Conservation (phyloP, 2,888 invertebrate species). For the Eudemis profundana region DNA sequence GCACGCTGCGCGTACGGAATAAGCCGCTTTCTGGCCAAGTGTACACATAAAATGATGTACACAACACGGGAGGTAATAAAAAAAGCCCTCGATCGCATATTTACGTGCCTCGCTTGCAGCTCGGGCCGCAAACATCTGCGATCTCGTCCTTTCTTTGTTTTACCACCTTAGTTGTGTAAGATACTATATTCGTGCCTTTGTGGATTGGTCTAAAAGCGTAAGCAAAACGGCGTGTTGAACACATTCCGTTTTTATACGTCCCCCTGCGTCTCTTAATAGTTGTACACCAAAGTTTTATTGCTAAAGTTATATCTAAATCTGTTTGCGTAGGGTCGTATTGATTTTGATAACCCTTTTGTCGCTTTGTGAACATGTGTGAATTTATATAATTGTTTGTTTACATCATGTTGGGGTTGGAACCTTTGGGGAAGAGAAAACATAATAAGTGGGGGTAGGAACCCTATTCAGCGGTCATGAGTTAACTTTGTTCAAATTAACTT, state of each 20-base stretch:
- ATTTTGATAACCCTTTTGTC: slow-evolving; percentile 43
- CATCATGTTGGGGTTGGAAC: background rate
- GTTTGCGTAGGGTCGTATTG: slow-evolving; percentile 51
- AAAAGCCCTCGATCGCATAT: too few relatives aligned
- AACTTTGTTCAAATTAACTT: too few relatives aligned
- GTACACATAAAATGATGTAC: too few relatives aligned
- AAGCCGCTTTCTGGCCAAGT: too few relatives aligned
- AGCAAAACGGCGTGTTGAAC: slow-evolving; percentile 42
- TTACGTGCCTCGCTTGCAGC: too few relatives aligned
- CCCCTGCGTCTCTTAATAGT: slow-evolving; percentile 53
- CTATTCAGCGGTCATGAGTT: background rate
- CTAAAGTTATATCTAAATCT: slow-evolving; percentile 63
- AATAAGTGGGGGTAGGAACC: background rate
- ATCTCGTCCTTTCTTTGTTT: too few relatives aligned
- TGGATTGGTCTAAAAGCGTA: slow-evolving; percentile 17
- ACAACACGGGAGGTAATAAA: too few relatives aligned
- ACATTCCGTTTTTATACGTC: slow-evolving; percentile 58
- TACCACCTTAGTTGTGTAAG: too few relatives aligned
- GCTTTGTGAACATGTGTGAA: slow-evolving; percentile 20
- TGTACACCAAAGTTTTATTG: slow-evolving; percentile 61
- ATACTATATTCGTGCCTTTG: background rate
- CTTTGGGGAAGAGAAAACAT: background rate
- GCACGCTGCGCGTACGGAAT: too few relatives aligned
- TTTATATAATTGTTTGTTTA: slow-evolving; percentile 34
- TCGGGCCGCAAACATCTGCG: too few relatives aligned